Percentiles rank a stretch among this genome's conserved stretches.
These are phyloP conservation scores for Penaeus japonicus DNA, from an alignment of 1,140 invertebrate species.

Conservation along the genomic window DNA sequence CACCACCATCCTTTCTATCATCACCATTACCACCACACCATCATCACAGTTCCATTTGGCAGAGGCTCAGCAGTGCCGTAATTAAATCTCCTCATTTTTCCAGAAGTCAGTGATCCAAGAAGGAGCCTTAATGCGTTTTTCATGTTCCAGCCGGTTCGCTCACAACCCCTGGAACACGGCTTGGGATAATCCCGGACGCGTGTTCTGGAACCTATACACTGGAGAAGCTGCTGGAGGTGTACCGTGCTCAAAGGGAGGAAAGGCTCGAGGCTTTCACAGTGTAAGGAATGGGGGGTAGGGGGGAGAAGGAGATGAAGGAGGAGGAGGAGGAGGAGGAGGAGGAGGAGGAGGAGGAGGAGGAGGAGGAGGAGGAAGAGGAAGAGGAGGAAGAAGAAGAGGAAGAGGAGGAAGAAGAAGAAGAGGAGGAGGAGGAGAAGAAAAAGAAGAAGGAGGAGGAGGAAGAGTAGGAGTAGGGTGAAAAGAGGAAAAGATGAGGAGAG, in stretches of 20 bases:
- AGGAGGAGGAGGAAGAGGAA: neutral
- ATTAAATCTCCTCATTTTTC: conserved; percentile 55
- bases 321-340: neutral
- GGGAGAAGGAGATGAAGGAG: neutral
- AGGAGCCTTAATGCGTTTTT: conserved; percentile 54
- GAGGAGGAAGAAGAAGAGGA: neutral
- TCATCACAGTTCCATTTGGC: conserved; percentile 30
- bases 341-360: neutral
- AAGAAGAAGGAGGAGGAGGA: neutral
- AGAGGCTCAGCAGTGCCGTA: conserved; percentile 17
- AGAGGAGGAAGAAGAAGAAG: neutral
- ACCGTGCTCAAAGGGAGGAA: neutral
- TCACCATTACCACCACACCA: neutral
- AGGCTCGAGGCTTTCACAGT: neutral
- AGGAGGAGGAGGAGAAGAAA: neutral
- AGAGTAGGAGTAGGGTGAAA: neutral
- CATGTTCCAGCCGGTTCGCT: conserved; percentile 48
- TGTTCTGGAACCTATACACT: conserved; percentile 38
- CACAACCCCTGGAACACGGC: conserved; percentile 45
- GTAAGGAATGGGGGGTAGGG: neutral
- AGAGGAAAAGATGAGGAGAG: neutral
- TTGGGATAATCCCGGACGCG: conserved; percentile 46
- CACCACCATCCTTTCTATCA: neutral
- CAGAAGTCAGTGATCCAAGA: conserved; percentile 53
- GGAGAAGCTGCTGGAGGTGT: neutral